These are phyloP conservation scores for Butorides virescens DNA, from an alignment of 2,113 vertebrate genomes.

Conservation along the genomic window DNA sequence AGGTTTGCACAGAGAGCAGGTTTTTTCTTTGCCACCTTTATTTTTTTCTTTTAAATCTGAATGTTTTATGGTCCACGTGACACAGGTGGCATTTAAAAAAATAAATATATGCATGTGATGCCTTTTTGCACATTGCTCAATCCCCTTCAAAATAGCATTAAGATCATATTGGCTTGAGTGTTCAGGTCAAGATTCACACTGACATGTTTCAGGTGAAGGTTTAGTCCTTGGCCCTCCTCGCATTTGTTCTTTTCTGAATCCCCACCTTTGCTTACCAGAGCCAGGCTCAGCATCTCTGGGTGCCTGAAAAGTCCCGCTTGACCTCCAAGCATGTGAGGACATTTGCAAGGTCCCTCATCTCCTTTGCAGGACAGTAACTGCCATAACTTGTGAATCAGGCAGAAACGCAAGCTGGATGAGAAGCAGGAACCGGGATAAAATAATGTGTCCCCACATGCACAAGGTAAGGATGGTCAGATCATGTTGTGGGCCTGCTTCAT, in stretches of 20 bases:
- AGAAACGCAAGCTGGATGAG: neutral
- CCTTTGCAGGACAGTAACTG: neutral
- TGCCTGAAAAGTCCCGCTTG: neutral
- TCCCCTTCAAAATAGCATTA: neutral
- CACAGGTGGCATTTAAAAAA: neutral
- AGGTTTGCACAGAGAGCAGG: neutral
- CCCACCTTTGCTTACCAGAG: neutral
- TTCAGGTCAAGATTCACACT: neutral
- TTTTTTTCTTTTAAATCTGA: neutral
- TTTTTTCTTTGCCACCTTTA: neutral
- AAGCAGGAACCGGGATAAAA: neutral
- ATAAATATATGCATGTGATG: neutral
- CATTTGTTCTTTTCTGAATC: neutral
- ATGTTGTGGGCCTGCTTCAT: neutral
- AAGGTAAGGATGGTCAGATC: neutral
- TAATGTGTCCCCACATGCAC: neutral
- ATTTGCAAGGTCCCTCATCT: neutral
- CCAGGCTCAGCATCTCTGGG: neutral
- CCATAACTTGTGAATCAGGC: neutral
- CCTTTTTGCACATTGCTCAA: neutral
- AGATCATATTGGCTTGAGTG: neutral
- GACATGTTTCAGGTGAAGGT: neutral
- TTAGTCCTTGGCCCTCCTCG: neutral
- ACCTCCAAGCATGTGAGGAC: neutral
- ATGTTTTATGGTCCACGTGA: neutral